Conservation (phyloP, 2,113 vertebrate species). For the Vireo altiloquus region DNA sequence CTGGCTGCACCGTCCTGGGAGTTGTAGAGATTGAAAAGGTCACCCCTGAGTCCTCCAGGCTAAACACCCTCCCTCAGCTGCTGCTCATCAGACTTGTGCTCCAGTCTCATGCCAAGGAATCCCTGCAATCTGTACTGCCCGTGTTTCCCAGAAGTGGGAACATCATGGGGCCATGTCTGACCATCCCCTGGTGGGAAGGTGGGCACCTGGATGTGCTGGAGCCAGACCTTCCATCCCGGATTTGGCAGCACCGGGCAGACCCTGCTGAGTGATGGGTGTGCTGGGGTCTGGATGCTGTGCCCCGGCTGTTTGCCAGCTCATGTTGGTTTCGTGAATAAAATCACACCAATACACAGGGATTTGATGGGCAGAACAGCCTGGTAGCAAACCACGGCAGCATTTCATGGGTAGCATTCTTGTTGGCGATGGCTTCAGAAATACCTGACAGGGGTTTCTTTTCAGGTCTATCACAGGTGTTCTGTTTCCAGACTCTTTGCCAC, state of each 20-base stretch:
- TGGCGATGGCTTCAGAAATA: rapidly evolving
- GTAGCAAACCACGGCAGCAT: neutral
- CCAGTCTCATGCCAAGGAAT: rapidly evolving
- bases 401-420: neutral
- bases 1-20: neutral
- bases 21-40: neutral
- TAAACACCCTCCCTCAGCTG: neutral
- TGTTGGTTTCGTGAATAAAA: rapidly evolving
- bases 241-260: rapidly evolving
- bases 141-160: too few relatives aligned
- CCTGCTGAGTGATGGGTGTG: rapidly evolving
- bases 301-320: rapidly evolving
- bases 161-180: rapidly evolving
- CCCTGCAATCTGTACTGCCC: rapidly evolving
- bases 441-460: neutral
- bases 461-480: neutral
- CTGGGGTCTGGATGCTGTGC: neutral
- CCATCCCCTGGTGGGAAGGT: rapidly evolving
- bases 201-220: neutral
- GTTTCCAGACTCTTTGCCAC: neutral
- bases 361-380: neutral
- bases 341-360: neutral
- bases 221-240: rapidly evolving
- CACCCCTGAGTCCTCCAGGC: neutral
- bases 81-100: neutral